phyloP scores from a whole-genome alignment of 2,113 vertebrate species.

The Ptychochromis oligacanthus region DNA sequence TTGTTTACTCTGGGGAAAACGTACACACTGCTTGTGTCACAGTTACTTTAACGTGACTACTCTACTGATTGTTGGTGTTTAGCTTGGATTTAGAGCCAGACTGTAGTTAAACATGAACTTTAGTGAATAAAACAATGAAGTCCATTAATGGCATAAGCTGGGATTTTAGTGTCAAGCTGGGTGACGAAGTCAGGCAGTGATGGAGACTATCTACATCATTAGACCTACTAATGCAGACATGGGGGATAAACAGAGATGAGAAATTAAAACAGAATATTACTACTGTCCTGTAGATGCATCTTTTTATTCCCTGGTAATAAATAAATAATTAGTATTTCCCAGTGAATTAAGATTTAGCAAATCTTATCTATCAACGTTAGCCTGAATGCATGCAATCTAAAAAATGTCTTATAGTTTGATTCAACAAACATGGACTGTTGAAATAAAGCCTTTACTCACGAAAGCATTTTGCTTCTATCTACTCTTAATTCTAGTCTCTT shows the following conservation, averaged over 20 bases:
- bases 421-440: neutral
- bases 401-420: neutral
- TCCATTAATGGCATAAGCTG: constrained; percentile 32
- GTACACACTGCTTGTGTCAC: constrained; percentile 50
- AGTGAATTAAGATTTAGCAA: neutral
- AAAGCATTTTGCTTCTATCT: neutral
- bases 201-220: constrained; percentile 2
- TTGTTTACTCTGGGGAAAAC: constrained; percentile 64
- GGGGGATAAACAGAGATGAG: neutral
- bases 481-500: neutral
- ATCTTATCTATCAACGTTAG: neutral
- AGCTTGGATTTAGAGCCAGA: neutral
- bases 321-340: neutral
- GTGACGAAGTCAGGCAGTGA: constrained; percentile 2
- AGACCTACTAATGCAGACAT: constrained; percentile 1
- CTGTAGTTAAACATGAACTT: neutral
- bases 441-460: neutral
- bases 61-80: constrained; percentile 16
- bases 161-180: constrained; percentile 30
- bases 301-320: neutral
- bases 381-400: neutral
- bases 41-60: constrained; percentile 47
- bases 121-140: constrained; percentile 11
- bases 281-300: neutral
- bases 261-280: neutral